These are phyloP conservation scores for Neoarius graeffei DNA, from an alignment of 2,113 vertebrate genomes.

Conservation along the genomic window DNA sequence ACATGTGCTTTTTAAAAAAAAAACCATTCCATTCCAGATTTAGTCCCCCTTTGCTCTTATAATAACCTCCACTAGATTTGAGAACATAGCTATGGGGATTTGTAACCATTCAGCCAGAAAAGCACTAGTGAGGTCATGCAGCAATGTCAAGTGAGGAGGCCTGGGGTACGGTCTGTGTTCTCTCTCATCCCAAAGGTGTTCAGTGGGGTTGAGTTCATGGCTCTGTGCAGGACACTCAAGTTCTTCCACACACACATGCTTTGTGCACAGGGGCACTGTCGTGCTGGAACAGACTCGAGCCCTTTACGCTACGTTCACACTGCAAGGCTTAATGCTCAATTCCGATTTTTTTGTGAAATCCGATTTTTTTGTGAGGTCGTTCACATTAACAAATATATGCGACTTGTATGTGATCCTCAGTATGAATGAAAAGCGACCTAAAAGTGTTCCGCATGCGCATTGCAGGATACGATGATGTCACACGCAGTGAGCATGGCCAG, in stretches of 20 bases:
- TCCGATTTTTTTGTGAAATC: too few species aligned
- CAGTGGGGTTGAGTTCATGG: background rate
- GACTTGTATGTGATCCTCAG: too few species aligned
- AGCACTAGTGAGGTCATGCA: background rate
- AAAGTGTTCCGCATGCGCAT: too few species aligned
- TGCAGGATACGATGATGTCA: too few species aligned
- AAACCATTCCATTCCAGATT: background rate
- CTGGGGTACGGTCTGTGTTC: background rate
- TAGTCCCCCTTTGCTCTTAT: background rate
- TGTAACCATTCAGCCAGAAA: background rate
- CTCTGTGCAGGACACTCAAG: background rate
- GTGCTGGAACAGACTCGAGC: background rate
- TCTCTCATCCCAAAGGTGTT: background rate
- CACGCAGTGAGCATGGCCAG: too few species aligned
- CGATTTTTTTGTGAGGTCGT: too few species aligned
- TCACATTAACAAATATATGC: too few species aligned
- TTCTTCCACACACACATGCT: background rate
- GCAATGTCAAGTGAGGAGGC: too few species aligned
- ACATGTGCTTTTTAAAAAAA: too few species aligned
- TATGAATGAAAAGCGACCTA: too few species aligned
- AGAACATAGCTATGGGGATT: background rate
- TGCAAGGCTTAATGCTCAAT: too few species aligned
- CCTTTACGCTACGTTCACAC: too few species aligned
- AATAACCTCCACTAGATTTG: background rate
- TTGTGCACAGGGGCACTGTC: background rate